Evolutionary conservation across 2,797 vertebrate species (phyloP).

Genomic region (Malacoraja senta): DNA sequence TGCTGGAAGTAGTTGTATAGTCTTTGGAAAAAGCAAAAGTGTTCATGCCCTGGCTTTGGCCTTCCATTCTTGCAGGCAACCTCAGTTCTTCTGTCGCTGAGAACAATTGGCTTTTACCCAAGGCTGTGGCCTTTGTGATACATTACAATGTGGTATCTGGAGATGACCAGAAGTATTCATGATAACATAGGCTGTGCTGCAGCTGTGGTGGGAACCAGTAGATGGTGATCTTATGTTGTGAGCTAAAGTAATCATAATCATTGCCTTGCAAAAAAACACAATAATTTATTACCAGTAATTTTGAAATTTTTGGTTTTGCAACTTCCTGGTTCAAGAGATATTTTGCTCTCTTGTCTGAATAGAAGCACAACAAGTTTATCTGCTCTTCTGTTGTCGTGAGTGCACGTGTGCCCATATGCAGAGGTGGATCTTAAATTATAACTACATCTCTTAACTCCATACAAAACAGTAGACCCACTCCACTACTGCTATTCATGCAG

Average conservation of each 20-base stretch:
- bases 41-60: background rate
- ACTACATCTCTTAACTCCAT: background rate
- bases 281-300: background rate
- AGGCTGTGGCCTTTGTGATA: background rate
- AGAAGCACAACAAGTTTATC: background rate
- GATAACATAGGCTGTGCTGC: constrained; percentile 41
- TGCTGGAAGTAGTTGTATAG: background rate
- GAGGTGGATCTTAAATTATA: background rate
- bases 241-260: constrained; percentile 20
- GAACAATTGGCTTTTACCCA: background rate
- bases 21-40: background rate
- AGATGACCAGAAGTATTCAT: background rate
- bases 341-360: constrained; percentile 42
- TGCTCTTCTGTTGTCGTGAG: background rate
- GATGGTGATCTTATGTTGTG: constrained; percentile 42
- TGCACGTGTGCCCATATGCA: background rate
- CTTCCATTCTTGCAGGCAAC: background rate
- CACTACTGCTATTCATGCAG: background rate
- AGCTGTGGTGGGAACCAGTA: constrained; percentile 41
- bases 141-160: background rate
- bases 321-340: constrained; percentile 39
- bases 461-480: background rate
- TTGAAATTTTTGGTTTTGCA: constrained; percentile 35
- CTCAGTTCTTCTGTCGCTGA: background rate
- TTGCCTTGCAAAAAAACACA: constrained; percentile 42